Evolutionary conservation across 2,113 vertebrate species (phyloP), one percentile per base, ranked within the genome.

Genomic region (Megaceryle maxima): DNA sequence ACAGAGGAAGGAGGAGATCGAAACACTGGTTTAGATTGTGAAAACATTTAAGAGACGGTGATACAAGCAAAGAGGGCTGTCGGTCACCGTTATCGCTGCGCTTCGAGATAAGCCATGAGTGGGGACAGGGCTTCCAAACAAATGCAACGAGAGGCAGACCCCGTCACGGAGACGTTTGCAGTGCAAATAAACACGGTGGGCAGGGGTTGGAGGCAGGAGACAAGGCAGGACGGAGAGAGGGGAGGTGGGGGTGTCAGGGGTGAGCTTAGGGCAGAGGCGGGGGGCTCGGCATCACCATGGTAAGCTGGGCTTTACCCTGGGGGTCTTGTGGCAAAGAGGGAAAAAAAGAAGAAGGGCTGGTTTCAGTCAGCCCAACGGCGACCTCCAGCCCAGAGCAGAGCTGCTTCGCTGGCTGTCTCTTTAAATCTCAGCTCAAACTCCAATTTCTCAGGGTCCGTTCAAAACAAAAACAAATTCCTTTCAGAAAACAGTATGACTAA

Each of bases 71-170:
- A 90, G 59, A 83, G 81, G 56, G 48, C 48, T 79, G 78, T n/a
- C 80, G 90, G 85, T 51, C 85, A 85, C 77, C 78, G 68, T 63
- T 95, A 94, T 94, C 90, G 4, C 83, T 44, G 68, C 0, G 1
- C 62, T 75, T 37, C 31, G 59, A 95, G 96, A 95, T 94, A 93
- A 92, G 79, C 55, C 85, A 29, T 22, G 79, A 95, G 90, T 44
- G 79, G 93, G 94, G 85, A 88, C 79, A 77, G 72, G 37, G 41
- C 72, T 97, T 93, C 88, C 73, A 80, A 95, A 92, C 94, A 95
- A 92, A 74, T 1, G n/a, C 64, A 60, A 25, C 0, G 60, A 78
- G 83, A 87, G 67, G 41, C 88, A 83, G 88, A 64, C 24, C 13
- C 79, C 2, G 2, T 41, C 59, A 18, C 4, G 3, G 50, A 80